Evolutionary conservation across 2,113 vertebrate genomes (phyloP).

Genomic region (Menura novaehollandiae): DNA sequence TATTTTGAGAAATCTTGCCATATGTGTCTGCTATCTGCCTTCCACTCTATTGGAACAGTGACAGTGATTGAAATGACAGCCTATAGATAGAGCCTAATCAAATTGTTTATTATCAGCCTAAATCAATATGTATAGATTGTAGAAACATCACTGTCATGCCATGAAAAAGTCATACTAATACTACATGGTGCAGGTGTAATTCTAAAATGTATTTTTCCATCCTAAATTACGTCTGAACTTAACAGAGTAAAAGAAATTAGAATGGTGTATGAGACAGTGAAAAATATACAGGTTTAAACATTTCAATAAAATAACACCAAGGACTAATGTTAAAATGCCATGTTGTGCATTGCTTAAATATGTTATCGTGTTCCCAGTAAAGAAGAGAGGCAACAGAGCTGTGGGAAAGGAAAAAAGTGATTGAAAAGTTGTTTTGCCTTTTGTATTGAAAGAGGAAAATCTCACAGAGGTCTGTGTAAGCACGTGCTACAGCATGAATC

Average conservation of each 20-base stretch:
- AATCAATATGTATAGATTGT: conserved; percentile 99
- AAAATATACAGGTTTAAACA: background rate
- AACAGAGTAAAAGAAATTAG: conserved; percentile 62
- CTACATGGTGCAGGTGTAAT: conserved; percentile 73
- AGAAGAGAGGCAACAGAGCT: background rate
- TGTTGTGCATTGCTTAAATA: background rate
- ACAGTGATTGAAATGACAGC: conserved; percentile 99
- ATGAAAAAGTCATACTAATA: conserved; percentile 89
- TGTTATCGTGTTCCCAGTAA: background rate
- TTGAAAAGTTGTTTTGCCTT: background rate
- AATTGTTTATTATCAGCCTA: conserved; percentile 99
- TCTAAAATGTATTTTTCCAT: conserved; percentile 49
- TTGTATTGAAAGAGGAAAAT: background rate
- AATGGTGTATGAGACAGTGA: background rate
- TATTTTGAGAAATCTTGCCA: conserved; percentile 87
- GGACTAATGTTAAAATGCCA: conserved; percentile 42
- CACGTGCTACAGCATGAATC: background rate
- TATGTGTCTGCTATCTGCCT: conserved; percentile 76
- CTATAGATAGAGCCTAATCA: conserved; percentile 99
- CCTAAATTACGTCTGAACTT: conserved; percentile 71
- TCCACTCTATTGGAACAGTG: conserved; percentile 88
- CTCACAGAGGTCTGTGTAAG: background rate
- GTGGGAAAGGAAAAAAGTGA: background rate
- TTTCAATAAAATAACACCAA: conserved; percentile 12
- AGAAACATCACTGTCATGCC: conserved; percentile 95